Evolutionary conservation across 1,140 invertebrate species (phyloP).

Genomic region (Brachionus angularis): DNA sequence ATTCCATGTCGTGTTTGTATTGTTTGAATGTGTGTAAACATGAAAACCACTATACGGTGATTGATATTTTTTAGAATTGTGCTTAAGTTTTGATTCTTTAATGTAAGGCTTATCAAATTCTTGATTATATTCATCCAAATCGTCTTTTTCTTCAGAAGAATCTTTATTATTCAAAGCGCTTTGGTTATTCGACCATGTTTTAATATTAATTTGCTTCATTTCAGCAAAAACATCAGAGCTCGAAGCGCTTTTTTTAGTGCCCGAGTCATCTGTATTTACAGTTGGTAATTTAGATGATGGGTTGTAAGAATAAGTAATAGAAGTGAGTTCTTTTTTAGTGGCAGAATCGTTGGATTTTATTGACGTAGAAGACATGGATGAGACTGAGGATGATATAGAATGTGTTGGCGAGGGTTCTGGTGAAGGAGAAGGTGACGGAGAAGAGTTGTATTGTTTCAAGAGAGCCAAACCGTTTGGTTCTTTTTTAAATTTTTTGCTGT

Average conservation of each 20-base stretch:
- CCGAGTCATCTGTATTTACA: neutral
- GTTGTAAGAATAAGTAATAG: neutral
- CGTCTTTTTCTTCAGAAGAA: neutral
- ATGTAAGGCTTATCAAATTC: neutral
- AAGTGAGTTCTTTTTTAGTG: neutral
- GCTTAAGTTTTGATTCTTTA: constrained; percentile 13
- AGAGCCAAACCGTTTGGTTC: constrained; percentile 11
- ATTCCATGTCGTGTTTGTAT: constrained; percentile 6
- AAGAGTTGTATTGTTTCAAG: constrained; percentile 14
- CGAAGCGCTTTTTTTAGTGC: neutral
- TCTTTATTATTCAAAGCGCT: neutral
- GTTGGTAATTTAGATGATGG: neutral
- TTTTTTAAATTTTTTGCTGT: constrained; percentile 9
- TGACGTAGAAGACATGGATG: too few relatives aligned
- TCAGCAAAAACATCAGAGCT: neutral
- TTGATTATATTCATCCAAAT: constrained; percentile 5
- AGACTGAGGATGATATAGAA: too few relatives aligned
- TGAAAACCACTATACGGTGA: constrained; percentile 32
- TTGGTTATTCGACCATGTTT: neutral
- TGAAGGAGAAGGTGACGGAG: constrained; percentile 21
- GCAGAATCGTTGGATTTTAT: too few relatives aligned
- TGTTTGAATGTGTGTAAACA: neutral
- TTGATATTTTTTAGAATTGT: constrained; percentile 29
- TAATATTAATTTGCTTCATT: neutral
- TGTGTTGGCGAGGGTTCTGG: neutral